Percentiles rank a stretch among this genome's conserved stretches.
Evolutionary conservation across 2,888 invertebrate genomes (phyloP).

Genomic region (Clostera curtula): DNA sequence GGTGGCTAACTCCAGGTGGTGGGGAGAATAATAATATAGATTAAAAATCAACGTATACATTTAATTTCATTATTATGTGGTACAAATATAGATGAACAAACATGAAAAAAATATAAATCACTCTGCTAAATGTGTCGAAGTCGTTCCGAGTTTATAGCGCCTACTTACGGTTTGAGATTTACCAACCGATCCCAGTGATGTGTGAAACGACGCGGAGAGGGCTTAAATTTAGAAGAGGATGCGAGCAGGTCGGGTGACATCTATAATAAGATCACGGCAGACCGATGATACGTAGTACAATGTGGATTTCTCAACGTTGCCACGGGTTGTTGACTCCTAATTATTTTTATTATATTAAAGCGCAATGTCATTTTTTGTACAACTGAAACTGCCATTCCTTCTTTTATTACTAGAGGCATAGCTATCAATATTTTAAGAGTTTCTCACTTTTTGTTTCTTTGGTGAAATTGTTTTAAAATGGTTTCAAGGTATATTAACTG

Average conservation of each 20-base stretch:
- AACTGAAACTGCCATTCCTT: too few species aligned
- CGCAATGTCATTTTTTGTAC: too few species aligned
- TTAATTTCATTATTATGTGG: too few species aligned
- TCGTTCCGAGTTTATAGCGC: slow-evolving; percentile 14
- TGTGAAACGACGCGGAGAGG: slow-evolving; percentile 45
- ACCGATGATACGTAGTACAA: slow-evolving; percentile 54
- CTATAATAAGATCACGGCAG: slow-evolving; percentile 72
- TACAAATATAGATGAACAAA: too few species aligned
- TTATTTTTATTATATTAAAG: slow-evolving; percentile 16
- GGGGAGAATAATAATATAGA: too few species aligned
- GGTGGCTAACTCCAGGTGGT: too few species aligned
- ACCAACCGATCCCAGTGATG: slow-evolving; percentile 39
- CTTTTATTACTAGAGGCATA: too few species aligned
- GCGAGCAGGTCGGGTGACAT: slow-evolving; percentile 71
- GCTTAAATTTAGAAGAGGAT: slow-evolving; percentile 71
- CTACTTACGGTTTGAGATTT: slow-evolving; percentile 30
- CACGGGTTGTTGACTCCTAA: slow-evolving; percentile 63
- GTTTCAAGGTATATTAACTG: too few species aligned
- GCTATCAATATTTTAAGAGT: too few species aligned
- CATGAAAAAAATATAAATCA: slow-evolving; percentile 11
- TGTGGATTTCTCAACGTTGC: slow-evolving; percentile 61
- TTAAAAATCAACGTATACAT: too few species aligned
- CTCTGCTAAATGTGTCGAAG: slow-evolving; percentile 13
- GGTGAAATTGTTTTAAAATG: too few species aligned
- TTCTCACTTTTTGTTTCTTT: too few species aligned